Evolutionary conservation across 2,113 vertebrate genomes (phyloP).

Genomic region (Mesocricetus auratus): DNA sequence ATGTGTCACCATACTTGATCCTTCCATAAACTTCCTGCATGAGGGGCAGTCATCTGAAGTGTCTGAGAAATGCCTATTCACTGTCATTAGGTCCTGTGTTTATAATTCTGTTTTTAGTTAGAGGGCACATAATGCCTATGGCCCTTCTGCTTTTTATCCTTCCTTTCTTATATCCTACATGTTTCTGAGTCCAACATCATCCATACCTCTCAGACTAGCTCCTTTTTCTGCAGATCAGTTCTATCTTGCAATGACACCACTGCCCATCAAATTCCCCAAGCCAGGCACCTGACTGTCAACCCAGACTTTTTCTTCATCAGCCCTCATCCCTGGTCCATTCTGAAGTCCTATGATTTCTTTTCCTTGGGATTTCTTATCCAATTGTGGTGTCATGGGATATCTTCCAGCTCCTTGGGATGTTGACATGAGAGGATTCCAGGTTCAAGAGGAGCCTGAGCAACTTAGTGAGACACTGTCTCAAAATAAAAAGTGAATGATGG

Average conservation of each 20-base stretch:
- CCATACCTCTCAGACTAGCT: not conserved
- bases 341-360: not conserved
- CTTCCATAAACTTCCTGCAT: not conserved
- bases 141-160: not conserved
- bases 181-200: not conserved
- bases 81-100: not conserved
- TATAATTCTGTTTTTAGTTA: not conserved
- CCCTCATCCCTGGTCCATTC: not conserved
- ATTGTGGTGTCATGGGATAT: not conserved
- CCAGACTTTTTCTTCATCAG: not conserved
- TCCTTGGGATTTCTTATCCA: not conserved
- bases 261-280: not conserved
- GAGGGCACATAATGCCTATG: not conserved
- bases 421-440: not conserved
- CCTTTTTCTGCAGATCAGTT: not conserved
- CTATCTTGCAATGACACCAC: not conserved
- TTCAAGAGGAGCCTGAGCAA: not conserved
- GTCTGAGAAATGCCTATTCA: not conserved
- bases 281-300: not conserved
- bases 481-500: not conserved
- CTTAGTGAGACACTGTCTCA: not conserved
- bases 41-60: not conserved
- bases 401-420: not conserved
- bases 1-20: not conserved
- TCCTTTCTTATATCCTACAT: not conserved